Conservation (phyloP, 2,797 vertebrate species). For the Hydrolagus colliei region DNA sequence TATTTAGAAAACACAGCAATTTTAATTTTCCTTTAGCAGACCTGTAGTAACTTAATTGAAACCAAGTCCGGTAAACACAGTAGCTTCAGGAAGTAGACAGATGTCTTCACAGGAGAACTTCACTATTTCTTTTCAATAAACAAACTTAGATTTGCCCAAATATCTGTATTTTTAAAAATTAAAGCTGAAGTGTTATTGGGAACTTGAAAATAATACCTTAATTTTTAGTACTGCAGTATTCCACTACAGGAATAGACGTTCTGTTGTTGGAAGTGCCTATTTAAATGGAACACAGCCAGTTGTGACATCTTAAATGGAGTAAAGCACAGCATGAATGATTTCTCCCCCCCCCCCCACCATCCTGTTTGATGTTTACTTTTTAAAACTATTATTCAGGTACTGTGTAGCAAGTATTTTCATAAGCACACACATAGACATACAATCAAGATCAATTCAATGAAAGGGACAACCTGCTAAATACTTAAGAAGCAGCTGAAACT, state of each 20-base stretch:
- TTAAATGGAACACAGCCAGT: neutral
- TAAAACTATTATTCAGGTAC: neutral
- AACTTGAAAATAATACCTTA: neutral
- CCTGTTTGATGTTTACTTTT: neutral
- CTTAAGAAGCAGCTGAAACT: constrained; percentile 41
- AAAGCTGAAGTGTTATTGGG: neutral
- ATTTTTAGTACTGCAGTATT: neutral
- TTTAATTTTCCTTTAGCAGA: neutral
- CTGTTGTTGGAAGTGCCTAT: neutral
- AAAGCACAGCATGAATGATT: neutral
- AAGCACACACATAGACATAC: neutral
- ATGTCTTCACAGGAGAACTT: too few species aligned
- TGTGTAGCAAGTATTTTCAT: neutral
- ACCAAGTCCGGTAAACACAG: neutral
- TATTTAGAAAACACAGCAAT: neutral
- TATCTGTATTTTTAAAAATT: neutral
- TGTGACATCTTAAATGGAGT: neutral
- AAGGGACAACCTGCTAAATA: neutral
- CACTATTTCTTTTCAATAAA: neutral
- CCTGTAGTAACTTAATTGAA: neutral
- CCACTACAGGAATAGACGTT: neutral
- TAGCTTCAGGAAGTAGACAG: neutral
- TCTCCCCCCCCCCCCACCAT: neutral
- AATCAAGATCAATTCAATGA: neutral
- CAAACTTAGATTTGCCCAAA: neutral